Conservation (phyloP, 2,113 vertebrate species). For the Mirounga angustirostris region DNA sequence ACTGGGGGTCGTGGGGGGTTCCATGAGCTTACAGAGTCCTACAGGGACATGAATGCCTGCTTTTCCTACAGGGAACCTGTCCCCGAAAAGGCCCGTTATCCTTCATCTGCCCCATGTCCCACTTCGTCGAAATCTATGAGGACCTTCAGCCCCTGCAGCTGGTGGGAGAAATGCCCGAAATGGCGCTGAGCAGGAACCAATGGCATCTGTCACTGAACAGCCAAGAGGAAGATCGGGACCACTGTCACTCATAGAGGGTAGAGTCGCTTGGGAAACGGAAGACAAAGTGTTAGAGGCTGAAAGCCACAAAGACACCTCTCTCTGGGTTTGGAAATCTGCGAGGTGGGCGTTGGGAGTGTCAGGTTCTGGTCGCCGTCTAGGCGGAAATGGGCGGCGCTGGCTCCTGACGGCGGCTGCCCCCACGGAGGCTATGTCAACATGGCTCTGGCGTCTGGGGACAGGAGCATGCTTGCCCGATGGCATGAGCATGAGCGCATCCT, state of each 20-base stretch:
- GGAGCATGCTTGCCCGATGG: neutral
- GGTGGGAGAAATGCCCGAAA: neutral
- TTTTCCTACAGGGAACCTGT: neutral
- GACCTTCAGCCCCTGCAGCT: neutral
- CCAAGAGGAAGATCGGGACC: neutral
- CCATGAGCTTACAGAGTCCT: neutral
- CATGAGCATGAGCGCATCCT: accelerated
- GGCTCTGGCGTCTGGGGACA: neutral
- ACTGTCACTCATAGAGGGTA: neutral
- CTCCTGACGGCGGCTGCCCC: neutral
- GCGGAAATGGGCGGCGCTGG: accelerated
- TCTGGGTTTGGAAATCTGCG: neutral
- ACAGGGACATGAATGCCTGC: neutral
- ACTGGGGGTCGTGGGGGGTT: neutral
- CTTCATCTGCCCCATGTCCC: neutral
- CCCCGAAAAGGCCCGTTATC: neutral
- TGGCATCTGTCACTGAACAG: neutral
- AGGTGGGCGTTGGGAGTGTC: neutral
- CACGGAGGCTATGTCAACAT: neutral
- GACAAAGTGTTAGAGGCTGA: neutral
- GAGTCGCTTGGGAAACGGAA: neutral
- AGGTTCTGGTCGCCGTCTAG: neutral
- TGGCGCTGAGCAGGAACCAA: accelerated
- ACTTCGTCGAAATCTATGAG: neutral
- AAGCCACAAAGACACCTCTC: neutral